Percentiles rank a stretch among this genome's conserved stretches.
Evolutionary conservation across 92 coral and sea anemone genomes (phyloP).

Genomic region (Parazoanthus swiftii): DNA sequence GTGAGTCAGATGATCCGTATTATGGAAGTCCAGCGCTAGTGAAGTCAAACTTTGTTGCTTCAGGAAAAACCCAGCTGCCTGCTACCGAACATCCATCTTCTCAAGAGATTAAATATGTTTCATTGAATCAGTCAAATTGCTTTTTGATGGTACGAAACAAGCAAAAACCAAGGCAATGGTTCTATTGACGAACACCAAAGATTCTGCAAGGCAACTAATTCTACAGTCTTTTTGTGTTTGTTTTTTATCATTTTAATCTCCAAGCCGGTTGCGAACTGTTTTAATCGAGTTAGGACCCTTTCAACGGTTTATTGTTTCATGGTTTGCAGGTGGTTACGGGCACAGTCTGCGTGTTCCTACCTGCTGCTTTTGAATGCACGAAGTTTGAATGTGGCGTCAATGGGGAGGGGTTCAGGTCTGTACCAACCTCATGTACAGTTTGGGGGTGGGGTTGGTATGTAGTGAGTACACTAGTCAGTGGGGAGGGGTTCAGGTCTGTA

Average conservation of each 20-base stretch:
- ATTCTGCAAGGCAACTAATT: too few species aligned
- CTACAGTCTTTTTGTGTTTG: too few species aligned
- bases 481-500: not conserved
- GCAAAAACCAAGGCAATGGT: not conserved
- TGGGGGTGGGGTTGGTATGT: not conserved
- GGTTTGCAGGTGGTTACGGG: constrained; percentile 78
- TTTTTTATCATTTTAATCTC: too few species aligned
- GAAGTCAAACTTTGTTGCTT: not conserved
- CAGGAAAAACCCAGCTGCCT: not conserved
- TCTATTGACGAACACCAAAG: too few species aligned
- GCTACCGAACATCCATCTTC: not conserved
- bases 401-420: constrained; percentile 68
- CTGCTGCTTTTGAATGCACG: constrained; percentile 91
- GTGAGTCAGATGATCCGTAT: too few species aligned
- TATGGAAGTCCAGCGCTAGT: too few species aligned
- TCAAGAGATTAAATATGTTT: too few species aligned
- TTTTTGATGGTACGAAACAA: not conserved
- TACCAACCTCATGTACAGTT: not conserved
- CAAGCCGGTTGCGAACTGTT: not conserved
- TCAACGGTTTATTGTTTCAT: not conserved
- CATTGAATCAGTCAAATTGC: not conserved
- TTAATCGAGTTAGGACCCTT: not conserved
- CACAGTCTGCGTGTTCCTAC: constrained; percentile 92
- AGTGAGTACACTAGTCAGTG: not conserved
- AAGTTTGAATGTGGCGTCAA: constrained; percentile 73